These are phyloP conservation scores for Cataglyphis cursor DNA, from an alignment of 2,888 invertebrate genomes.

Conservation along the genomic window DNA sequence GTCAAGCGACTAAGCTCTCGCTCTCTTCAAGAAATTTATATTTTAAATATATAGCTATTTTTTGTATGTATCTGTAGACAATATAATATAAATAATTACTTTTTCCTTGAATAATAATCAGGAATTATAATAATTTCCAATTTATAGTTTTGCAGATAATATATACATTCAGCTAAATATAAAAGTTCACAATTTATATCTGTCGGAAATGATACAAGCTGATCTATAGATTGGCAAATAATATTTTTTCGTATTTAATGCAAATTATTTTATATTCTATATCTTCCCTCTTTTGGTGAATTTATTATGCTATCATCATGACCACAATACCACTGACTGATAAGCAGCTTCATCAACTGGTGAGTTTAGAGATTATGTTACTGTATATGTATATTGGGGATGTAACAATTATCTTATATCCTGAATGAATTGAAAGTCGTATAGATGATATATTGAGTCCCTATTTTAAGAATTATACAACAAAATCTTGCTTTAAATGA, in stretches of 20 bases:
- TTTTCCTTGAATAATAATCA: not conserved
- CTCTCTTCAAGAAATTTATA: not conserved
- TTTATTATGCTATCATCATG: constrained; percentile 82
- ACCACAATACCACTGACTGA: constrained; percentile 85
- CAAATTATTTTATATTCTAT: constrained; percentile 81
- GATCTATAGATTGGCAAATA: constrained; percentile 52
- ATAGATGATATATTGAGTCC: constrained; percentile 19
- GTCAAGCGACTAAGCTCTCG: constrained; percentile 13
- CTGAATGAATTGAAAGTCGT: constrained; percentile 36
- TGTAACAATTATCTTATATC: constrained; percentile 12
- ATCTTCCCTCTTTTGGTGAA: constrained; percentile 72
- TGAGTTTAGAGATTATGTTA: constrained; percentile 51
- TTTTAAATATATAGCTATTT: not conserved
- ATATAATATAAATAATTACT: not conserved
- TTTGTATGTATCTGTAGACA: not conserved
- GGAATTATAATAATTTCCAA: constrained; percentile 8
- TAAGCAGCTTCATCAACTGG: constrained; percentile 88
- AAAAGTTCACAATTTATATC: constrained; percentile 63
- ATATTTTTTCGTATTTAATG: constrained; percentile 46
- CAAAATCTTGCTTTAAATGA: not conserved
- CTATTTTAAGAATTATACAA: constrained; percentile 21
- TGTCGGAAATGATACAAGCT: constrained; percentile 52
- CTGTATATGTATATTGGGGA: not conserved
- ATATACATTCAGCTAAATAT: constrained; percentile 73
- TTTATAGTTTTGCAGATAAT: constrained; percentile 77